A percentile compares a stretch with the other conserved stretches of the same genome.
These are phyloP conservation scores for Ursus arctos DNA, from an alignment of 2,113 vertebrate genomes.

Conservation along the genomic window DNA sequence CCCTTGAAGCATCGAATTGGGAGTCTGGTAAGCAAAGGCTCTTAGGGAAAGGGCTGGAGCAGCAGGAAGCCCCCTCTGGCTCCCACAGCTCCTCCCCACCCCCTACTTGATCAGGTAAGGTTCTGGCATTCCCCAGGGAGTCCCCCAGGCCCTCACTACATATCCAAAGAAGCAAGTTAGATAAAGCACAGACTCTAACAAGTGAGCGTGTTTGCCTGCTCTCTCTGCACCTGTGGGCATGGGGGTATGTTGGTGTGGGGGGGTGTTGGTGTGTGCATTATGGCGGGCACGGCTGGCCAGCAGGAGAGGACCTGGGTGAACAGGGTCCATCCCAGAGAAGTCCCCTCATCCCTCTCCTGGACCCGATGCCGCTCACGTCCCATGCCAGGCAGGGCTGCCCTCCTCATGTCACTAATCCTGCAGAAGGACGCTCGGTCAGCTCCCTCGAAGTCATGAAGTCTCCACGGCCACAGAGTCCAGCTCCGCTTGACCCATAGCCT, in stretches of 20 bases:
- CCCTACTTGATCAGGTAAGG: background rate
- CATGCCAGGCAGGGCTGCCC: background rate
- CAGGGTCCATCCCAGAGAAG: background rate
- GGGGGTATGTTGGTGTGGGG: background rate
- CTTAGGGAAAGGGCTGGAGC: background rate
- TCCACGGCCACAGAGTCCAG: background rate
- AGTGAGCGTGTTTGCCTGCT: conserved; percentile 32
- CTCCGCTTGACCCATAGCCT: background rate
- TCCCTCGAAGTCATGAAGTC: background rate
- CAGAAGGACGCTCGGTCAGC: background rate
- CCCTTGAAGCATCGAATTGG: background rate
- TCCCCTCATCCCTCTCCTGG: background rate
- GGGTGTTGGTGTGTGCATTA: background rate
- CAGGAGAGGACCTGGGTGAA: background rate
- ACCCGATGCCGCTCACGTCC: background rate
- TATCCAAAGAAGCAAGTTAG: background rate
- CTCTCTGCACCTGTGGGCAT: background rate
- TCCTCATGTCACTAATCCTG: background rate
- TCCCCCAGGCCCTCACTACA: conserved; percentile 18
- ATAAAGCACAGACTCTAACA: conserved; percentile 21
- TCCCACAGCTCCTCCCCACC: background rate
- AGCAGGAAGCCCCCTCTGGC: background rate
- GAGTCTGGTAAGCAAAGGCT: background rate
- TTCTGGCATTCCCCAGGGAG: conserved; percentile 58
- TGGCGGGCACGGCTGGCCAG: background rate